Evolutionary conservation across 2,888 invertebrate genomes (phyloP).

Genomic region (Drosophila mimica): DNA sequence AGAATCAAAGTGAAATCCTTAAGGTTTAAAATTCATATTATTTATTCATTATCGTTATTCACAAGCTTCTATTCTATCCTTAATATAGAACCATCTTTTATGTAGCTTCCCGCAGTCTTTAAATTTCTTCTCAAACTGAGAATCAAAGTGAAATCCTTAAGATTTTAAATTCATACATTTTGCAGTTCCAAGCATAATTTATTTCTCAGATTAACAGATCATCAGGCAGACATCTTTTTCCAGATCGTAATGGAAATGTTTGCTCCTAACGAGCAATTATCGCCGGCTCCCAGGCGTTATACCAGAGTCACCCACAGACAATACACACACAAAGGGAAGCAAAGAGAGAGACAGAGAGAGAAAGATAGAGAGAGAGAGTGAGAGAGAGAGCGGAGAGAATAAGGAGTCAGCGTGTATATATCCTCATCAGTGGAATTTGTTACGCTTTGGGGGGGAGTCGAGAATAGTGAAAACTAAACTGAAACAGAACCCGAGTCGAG

Average conservation of each 20-base stretch:
- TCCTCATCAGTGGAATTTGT: conserved; percentile 68
- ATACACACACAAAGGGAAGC: conserved; percentile 19
- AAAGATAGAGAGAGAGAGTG: not conserved
- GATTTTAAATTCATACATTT: not conserved
- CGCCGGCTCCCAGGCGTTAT: conserved; percentile 71
- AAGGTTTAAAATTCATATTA: not conserved
- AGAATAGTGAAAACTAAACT: conserved; percentile 5
- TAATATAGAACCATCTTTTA: not conserved
- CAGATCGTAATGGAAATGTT: conserved; percentile 42
- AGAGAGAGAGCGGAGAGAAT: conserved; percentile 17
- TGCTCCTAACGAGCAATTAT: conserved; percentile 80
- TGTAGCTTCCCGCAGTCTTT: not conserved
- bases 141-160: not conserved
- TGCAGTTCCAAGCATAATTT: not conserved
- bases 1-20: not conserved
- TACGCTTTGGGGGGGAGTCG: conserved; percentile 82
- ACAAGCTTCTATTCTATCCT: not conserved
- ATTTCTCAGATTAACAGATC: not conserved
- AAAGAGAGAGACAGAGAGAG: not conserved
- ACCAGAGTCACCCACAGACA: conserved; percentile 52
- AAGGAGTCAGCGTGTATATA: conserved; percentile 47
- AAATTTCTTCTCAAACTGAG: accelerated
- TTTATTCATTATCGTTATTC: not conserved
- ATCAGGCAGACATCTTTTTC: conserved; percentile 27
- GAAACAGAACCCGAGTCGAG: conserved; percentile 10